These are phyloP conservation scores for Drosophila saltans DNA, from an alignment of 1,140 invertebrate genomes.

Conservation along the genomic window DNA sequence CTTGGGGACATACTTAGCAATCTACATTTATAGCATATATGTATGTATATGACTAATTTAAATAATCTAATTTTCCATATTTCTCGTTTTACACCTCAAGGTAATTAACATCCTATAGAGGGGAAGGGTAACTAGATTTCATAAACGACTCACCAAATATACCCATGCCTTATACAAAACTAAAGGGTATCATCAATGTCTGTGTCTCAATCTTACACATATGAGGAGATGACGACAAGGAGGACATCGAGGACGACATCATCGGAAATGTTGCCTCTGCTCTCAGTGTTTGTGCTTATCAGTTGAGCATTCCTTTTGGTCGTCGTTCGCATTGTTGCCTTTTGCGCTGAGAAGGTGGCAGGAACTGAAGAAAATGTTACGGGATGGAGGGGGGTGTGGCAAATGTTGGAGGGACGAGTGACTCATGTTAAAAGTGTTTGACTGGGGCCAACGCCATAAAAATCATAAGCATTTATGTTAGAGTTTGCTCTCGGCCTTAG, in stretches of 20 bases:
- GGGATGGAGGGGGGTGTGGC: neutral
- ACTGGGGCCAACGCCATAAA: slow-evolving; percentile 64
- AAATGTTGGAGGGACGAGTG: slow-evolving; percentile 27
- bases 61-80: no score
- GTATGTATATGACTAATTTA: no score
- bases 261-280: slow-evolving; percentile 63
- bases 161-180: slow-evolving; percentile 1
- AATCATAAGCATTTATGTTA: slow-evolving; percentile 75
- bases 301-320: slow-evolving; percentile 47
- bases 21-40: no score
- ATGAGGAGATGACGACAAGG: slow-evolving; percentile 37
- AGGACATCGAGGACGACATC: slow-evolving; percentile 33
- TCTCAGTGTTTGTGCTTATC: slow-evolving; percentile 21
- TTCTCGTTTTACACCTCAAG: no score
- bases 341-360: slow-evolving; percentile 20
- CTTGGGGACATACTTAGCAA: no score
- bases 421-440: slow-evolving; percentile 66
- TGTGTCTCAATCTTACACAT: slow-evolving; percentile 47
- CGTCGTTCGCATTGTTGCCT: slow-evolving; percentile 44
- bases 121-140: neutral
- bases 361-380: neutral
- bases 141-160: neutral
- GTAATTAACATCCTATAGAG: neutral
- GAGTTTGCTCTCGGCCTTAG: slow-evolving; percentile 29
- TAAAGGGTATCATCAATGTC: slow-evolving; percentile 37